Percentiles rank a stretch among this genome's conserved stretches.
Conservation (phyloP, 2,797 vertebrate genomes). For the Spatula clypeata region DNA sequence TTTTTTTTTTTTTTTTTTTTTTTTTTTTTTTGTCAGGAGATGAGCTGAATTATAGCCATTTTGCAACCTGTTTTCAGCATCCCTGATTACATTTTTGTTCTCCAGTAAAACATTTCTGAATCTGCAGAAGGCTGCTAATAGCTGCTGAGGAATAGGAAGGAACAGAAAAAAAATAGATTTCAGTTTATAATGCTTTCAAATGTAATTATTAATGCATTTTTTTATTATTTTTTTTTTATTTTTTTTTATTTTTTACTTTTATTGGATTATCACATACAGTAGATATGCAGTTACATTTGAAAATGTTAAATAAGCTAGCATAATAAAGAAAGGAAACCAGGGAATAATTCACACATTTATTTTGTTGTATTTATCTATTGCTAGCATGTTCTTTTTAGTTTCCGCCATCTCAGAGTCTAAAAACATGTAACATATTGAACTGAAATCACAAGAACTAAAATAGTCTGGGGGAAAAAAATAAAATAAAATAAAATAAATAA, state of each 20-base stretch:
- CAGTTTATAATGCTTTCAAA: neutral
- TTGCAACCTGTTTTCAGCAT: neutral
- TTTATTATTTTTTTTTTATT: neutral
- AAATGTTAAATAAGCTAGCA: neutral
- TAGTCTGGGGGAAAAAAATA: too few species aligned
- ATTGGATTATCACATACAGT: neutral
- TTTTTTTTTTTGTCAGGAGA: neutral
- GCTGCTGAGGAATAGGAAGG: neutral
- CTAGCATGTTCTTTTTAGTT: neutral
- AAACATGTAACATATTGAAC: neutral
- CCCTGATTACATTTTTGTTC: neutral
- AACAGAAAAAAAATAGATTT: neutral
- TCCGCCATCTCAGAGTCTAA: neutral
- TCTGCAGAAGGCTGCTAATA: neutral
- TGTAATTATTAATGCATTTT: conserved; percentile 7
- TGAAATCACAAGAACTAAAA: neutral
- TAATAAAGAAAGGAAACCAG: neutral
- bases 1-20: neutral
- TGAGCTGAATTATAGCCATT: neutral
- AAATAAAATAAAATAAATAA: too few species aligned
- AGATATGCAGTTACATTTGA: neutral
- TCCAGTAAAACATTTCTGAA: neutral
- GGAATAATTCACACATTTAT: neutral
- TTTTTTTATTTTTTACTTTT: neutral
- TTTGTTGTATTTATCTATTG: neutral